phyloP scores from a whole-genome alignment of 2,888 invertebrate genomes.

The Bembecia ichneumoniformis region DNA sequence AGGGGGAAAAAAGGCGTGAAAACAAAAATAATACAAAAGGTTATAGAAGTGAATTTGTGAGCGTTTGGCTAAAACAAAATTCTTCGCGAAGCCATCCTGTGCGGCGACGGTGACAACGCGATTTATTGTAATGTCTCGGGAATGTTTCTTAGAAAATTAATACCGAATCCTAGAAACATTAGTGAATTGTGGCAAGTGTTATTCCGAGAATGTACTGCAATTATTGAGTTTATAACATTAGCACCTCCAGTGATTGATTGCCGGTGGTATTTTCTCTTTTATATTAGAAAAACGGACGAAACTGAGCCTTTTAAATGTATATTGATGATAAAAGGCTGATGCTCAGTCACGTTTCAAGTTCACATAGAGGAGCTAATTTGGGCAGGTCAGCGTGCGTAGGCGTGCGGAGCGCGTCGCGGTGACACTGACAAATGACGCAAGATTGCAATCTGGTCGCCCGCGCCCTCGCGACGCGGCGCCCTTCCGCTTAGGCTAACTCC shows the following conservation, averaged over 20 bases:
- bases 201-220: not conserved
- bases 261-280: too few relatives aligned
- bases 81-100: conserved; percentile 71
- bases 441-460: conserved; percentile 81
- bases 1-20: conserved; percentile 69
- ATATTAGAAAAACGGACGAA: too few relatives aligned
- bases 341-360: not conserved
- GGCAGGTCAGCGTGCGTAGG: conserved; percentile 55
- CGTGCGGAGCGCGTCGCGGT: conserved; percentile 47
- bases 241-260: not conserved
- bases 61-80: conserved; percentile 70
- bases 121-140: conserved; percentile 66
- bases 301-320: not conserved
- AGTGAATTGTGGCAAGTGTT: conserved; percentile 6
- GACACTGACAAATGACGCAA: conserved; percentile 85
- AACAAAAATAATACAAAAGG: conserved; percentile 70
- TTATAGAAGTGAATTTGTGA: conserved; percentile 71
- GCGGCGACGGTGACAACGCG: conserved; percentile 61
- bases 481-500: conserved; percentile 59
- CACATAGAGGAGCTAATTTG: conserved; percentile 39
- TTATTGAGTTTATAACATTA: too few relatives aligned
- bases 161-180: conserved; percentile 55
- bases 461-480: conserved; percentile 39
- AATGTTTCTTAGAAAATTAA: conserved; percentile 55
- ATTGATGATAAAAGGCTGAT: not conserved